These are phyloP conservation scores for Macaria liturata DNA, from an alignment of 2,888 invertebrate genomes.

Conservation along the genomic window DNA sequence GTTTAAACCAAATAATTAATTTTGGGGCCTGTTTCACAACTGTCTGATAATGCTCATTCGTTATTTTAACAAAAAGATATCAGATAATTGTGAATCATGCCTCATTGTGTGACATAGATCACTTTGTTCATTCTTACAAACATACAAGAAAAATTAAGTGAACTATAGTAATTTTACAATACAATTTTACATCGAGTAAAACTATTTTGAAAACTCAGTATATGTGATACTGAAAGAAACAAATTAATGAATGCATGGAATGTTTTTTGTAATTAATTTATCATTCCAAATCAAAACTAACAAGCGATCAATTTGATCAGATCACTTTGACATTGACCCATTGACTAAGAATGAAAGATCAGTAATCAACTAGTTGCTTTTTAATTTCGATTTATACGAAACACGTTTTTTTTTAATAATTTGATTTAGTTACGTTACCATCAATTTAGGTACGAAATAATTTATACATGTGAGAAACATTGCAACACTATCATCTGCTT, in stretches of 20 bases:
- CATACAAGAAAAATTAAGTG: slow-evolving; percentile 51
- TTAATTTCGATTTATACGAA: too few relatives aligned
- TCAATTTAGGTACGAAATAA: too few relatives aligned
- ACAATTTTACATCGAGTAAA: slow-evolving; percentile 26
- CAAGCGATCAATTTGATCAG: too few relatives aligned
- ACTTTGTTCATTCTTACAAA: slow-evolving; percentile 43
- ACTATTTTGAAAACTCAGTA: slow-evolving; percentile 14
- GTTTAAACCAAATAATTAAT: neutral
- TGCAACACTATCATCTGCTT: too few relatives aligned
- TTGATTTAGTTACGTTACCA: too few relatives aligned
- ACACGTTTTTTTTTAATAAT: too few relatives aligned
- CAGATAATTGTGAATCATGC: slow-evolving; percentile 10
- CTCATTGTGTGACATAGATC: slow-evolving; percentile 16
- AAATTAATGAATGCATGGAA: slow-evolving; percentile 25
- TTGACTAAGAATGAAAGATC: too few relatives aligned
- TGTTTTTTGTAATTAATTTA: slow-evolving; percentile 15
- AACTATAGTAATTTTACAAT: slow-evolving; percentile 29
- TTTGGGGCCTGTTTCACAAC: slow-evolving; percentile 9
- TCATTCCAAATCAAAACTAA: too few relatives aligned
- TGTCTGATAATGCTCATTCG: slow-evolving; percentile 11
- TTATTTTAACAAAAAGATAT: slow-evolving; percentile 8
- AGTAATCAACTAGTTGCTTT: too few relatives aligned
- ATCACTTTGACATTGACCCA: too few relatives aligned
- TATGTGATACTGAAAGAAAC: slow-evolving; percentile 13
- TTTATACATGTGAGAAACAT: too few relatives aligned